These are phyloP conservation scores for Macroramphosus scolopax DNA, from an alignment of 2,797 vertebrate genomes.

Conservation along the genomic window DNA sequence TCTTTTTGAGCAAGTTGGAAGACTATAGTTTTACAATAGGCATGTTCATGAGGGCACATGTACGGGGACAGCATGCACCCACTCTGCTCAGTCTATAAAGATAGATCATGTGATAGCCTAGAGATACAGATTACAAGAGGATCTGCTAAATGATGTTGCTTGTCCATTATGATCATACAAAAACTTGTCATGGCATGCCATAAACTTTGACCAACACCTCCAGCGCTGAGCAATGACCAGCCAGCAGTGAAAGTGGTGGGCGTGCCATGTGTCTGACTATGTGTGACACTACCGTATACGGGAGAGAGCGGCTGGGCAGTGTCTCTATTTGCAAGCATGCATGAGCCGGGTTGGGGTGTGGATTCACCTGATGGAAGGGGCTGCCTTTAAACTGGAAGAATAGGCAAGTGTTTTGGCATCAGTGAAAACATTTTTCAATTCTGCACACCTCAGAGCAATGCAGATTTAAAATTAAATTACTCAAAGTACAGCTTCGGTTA, in stretches of 20 bases:
- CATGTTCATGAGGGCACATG: constrained; percentile 9
- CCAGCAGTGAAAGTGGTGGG: constrained; percentile 18
- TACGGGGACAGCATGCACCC: neutral
- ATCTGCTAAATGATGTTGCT: constrained; percentile 35
- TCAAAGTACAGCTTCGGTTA: no score
- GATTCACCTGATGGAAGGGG: constrained; percentile 50
- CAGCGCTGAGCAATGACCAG: constrained; percentile 6
- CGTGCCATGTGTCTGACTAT: constrained; percentile 21
- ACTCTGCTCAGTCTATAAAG: neutral
- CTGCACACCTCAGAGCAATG: no score
- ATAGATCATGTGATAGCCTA: neutral
- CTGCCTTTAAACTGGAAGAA: constrained; percentile 10
- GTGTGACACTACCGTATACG: constrained; percentile 69
- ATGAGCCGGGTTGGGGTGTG: neutral
- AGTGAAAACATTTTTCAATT: no score
- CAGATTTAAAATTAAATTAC: no score
- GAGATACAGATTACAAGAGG: constrained; percentile 13
- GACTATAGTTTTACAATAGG: constrained; percentile 9
- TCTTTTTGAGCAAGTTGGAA: neutral
- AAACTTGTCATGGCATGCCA: constrained; percentile 46
- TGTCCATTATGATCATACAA: constrained; percentile 48
- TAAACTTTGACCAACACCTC: constrained; percentile 29
- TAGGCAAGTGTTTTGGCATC: no score
- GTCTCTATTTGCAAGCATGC: constrained; percentile 6
- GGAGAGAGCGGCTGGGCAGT: constrained; percentile 38